Evolutionary conservation across 2,888 invertebrate species (phyloP), one percentile per base, ranked within the genome.

Genomic region (Chaetoderma sp.): DNA sequence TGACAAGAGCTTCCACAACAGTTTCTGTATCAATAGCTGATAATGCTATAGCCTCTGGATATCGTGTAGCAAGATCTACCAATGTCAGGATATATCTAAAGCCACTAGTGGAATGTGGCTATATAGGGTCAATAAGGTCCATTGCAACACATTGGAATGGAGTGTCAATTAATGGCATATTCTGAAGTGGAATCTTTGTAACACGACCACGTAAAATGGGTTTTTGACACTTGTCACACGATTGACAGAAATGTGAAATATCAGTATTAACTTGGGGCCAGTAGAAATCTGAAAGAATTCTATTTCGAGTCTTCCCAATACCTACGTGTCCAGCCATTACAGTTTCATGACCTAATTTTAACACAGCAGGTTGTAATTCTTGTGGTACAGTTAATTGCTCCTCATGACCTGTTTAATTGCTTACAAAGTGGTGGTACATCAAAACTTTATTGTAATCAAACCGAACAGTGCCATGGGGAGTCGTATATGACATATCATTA

Each of bases 101-200:
- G 16, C 71, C 71, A 18, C 36, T 18, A 33, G 64, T 60, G 8
- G 65, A 67, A 13, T 52, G 16, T 16, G 68, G 69, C 4, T 56
- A 23, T 23, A 77, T 63, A n/a, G 74, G 74, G 27, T 74, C 73
- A 32, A 73, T 36, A 4, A 76, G 36, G 59, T 77, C 76, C 5
- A 77, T 65, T n/a, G 66, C 69, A 1, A 71, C 68, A 3, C 75
- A n/a, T 42, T 57, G 42, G 44, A 73, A 73, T 4, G 71, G 69
- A 23, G 47, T 42, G 30, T 69, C 71, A 21, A 75, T 68, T 1
- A 71, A 13, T n/a, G 75, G 68, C 50, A 67, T 67, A 10, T 58
- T 57, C 21, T 47, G 42, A 16, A 68, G 32, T 18, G 68, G 70
- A 4, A 60, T 70, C 58, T 63, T 70, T 6, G 32, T 33, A 2